phyloP scores from a whole-genome alignment of 1,140 invertebrate genomes.

The Episyrphus balteatus region DNA sequence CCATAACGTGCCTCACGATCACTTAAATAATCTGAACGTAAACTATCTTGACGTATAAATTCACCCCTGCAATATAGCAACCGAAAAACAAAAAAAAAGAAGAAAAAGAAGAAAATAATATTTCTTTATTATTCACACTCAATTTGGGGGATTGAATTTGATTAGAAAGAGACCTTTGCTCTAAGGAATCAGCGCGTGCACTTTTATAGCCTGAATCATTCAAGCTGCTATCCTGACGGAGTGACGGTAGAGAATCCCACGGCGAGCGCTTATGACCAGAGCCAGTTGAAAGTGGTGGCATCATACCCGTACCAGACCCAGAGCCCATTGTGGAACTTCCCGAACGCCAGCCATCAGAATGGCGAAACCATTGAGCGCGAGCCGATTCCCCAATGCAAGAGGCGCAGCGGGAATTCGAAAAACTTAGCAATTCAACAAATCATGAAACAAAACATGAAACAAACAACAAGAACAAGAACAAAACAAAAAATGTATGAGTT shows the following conservation, averaged over 20 bases:
- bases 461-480: not conserved
- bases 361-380: conserved; percentile 73
- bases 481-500: not conserved
- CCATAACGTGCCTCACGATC: conserved; percentile 77
- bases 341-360: conserved; percentile 76
- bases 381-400: conserved; percentile 76
- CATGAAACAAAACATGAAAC: not conserved
- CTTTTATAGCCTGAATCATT: conserved; percentile 78
- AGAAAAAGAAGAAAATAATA: conserved; percentile 1
- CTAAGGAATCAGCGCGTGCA: conserved; percentile 71
- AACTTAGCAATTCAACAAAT: conserved; percentile 34
- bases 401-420: conserved; percentile 55
- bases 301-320: conserved; percentile 36
- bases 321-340: conserved; percentile 60
- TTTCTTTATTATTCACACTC: not conserved
- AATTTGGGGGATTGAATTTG: not conserved
- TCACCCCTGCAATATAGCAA: conserved; percentile 50
- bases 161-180: conserved; percentile 52
- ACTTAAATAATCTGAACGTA: conserved; percentile 79
- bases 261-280: conserved; percentile 56
- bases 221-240: conserved; percentile 67
- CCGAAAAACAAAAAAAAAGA: conserved; percentile 1
- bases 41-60: conserved; percentile 80
- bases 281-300: conserved; percentile 29
- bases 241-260: conserved; percentile 72